These are phyloP conservation scores for Ciconia nigra DNA, from an alignment of 2,797 vertebrate species.

Conservation along the genomic window DNA sequence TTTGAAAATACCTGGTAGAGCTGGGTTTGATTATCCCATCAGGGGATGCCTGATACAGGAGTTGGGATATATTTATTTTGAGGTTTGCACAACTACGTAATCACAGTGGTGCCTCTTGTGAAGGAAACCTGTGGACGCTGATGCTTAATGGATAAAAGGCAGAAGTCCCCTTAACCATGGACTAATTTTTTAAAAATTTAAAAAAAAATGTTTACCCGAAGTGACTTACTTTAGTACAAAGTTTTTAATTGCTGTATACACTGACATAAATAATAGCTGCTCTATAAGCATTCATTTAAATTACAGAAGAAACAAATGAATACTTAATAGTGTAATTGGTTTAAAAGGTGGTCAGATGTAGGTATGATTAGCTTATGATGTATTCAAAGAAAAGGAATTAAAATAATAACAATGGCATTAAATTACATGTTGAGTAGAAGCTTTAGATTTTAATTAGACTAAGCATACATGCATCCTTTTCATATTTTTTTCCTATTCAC, in stretches of 20 bases:
- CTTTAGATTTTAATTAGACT: not conserved
- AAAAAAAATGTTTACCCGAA: not conserved
- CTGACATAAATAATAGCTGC: not conserved
- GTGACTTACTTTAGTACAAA: not conserved
- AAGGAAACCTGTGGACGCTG: not conserved
- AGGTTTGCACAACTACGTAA: not conserved
- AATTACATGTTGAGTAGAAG: not conserved
- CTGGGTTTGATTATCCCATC: not conserved
- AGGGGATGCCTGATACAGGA: not conserved
- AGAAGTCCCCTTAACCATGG: not conserved
- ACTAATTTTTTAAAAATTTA: too few relatives aligned
- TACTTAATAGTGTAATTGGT: not conserved
- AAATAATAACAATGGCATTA: not conserved
- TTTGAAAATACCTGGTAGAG: not conserved
- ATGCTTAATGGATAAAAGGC: not conserved
- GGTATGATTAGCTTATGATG: not conserved
- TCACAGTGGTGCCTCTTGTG: not conserved
- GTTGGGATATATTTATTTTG: not conserved
- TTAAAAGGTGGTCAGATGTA: not conserved
- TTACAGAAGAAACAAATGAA: not conserved
- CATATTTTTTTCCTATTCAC: not conserved
- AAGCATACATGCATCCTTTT: not conserved
- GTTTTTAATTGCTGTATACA: not conserved
- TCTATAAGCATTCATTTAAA: not conserved
- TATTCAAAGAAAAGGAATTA: not conserved